Evolutionary conservation across 2,113 vertebrate species (phyloP).

Genomic region (Pimephales promelas): DNA sequence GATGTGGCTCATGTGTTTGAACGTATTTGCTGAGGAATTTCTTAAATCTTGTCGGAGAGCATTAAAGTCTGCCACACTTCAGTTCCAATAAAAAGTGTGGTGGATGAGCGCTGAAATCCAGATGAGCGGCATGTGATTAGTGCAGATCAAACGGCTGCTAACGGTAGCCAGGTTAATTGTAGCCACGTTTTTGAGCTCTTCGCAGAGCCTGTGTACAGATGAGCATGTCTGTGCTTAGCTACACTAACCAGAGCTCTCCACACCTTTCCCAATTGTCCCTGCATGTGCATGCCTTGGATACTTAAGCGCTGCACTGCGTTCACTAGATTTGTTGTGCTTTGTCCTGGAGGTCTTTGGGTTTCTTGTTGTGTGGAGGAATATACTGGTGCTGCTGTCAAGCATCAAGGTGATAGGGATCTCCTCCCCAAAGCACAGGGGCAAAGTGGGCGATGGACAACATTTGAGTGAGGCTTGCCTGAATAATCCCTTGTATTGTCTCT

Average conservation of each 20-base stretch:
- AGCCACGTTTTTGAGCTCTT: conserved; percentile 48
- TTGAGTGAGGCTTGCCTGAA: conserved; percentile 20
- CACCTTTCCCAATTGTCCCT: conserved; percentile 24
- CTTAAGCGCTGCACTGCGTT: neutral
- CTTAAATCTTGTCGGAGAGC: conserved; percentile 7
- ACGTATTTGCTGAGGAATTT: conserved; percentile 30
- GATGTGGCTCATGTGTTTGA: conserved; percentile 15
- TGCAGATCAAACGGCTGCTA: conserved; percentile 42
- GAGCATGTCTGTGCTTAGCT: conserved; percentile 22
- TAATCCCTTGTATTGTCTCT: conserved; percentile 23
- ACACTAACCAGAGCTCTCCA: neutral
- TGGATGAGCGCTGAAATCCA: conserved; percentile 35
- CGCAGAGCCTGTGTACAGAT: conserved; percentile 11
- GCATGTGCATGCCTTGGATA: conserved; percentile 1
- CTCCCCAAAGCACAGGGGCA: conserved; percentile 16
- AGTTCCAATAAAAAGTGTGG: conserved; percentile 15
- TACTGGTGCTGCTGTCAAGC: conserved; percentile 33
- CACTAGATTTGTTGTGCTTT: conserved; percentile 12
- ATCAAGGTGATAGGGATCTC: conserved; percentile 40
- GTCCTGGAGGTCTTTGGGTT: conserved; percentile 17
- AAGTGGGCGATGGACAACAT: neutral
- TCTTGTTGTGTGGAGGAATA: conserved; percentile 23
- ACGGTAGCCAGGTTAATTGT: conserved; percentile 58
- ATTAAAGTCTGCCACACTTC: conserved; percentile 31
- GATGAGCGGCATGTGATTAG: conserved; percentile 34